These are phyloP conservation scores for Drosophila eohydei DNA, from an alignment of 2,888 invertebrate genomes.

Conservation along the genomic window DNA sequence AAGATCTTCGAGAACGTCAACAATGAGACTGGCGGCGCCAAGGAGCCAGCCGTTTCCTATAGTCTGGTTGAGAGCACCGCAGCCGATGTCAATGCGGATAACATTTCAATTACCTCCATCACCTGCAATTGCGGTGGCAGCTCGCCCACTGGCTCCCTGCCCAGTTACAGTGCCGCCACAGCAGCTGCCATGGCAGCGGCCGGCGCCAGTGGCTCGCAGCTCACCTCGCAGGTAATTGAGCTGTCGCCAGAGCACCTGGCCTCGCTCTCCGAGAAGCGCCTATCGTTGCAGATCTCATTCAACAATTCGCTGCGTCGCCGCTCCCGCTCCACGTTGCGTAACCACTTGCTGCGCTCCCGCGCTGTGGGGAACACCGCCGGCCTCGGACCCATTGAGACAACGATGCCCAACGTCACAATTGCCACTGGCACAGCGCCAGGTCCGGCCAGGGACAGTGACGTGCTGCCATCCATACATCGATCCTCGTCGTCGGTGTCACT, in stretches of 20 bases:
- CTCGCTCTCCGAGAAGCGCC: slow-evolving; percentile 82
- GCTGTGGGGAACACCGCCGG: slow-evolving; percentile 66
- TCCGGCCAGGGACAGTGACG: slow-evolving; percentile 17
- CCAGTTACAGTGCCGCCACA: slow-evolving; percentile 65
- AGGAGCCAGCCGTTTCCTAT: slow-evolving; percentile 67
- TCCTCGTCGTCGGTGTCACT: slow-evolving; percentile 77
- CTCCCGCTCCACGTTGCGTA: slow-evolving; percentile 77
- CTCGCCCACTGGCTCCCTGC: slow-evolving; percentile 56
- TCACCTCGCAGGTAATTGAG: slow-evolving; percentile 81
- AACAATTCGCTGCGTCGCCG: slow-evolving; percentile 78
- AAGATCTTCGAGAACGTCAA: slow-evolving; percentile 81
- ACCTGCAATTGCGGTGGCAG: slow-evolving; percentile 78
- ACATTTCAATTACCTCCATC: slow-evolving; percentile 70
- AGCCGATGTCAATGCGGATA: slow-evolving; percentile 62
- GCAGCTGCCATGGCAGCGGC: slow-evolving; percentile 50
- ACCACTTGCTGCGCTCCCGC: slow-evolving; percentile 81
- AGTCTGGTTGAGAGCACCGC: slow-evolving; percentile 62
- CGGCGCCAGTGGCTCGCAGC: slow-evolving; percentile 28
- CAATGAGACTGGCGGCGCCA: slow-evolving; percentile 38
- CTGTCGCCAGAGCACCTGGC: slow-evolving; percentile 83
- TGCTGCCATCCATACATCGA: slow-evolving; percentile 79
- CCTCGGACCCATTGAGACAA: slow-evolving; percentile 49
- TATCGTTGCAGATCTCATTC: slow-evolving; percentile 84
- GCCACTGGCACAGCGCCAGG: slow-evolving; percentile 1
- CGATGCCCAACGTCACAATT: slow-evolving; percentile 18